Conservation (phyloP, 2,113 vertebrate species). For the Takifugu bimaculatus region DNA sequence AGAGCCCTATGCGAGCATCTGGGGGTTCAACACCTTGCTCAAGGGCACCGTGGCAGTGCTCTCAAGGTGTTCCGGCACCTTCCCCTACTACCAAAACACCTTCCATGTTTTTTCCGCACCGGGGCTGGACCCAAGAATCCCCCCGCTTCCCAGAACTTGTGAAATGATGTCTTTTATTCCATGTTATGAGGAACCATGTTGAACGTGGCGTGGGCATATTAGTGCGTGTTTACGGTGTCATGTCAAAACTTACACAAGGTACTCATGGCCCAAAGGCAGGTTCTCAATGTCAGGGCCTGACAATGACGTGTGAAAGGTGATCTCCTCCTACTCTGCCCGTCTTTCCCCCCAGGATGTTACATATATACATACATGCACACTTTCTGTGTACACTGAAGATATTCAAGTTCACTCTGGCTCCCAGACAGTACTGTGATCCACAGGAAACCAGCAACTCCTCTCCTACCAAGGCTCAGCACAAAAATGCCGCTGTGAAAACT, state of each 20-base stretch:
- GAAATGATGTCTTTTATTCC: too few relatives aligned
- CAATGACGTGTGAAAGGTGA: conserved; percentile 10
- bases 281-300: neutral
- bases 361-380: neutral
- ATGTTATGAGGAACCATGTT: too few relatives aligned
- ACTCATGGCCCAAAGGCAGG: conserved; percentile 1
- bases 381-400: neutral
- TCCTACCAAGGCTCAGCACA: conserved; percentile 32
- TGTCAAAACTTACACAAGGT: conserved; percentile 4
- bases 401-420: neutral
- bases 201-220: too few relatives aligned
- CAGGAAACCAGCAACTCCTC: conserved; percentile 47
- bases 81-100: too few relatives aligned
- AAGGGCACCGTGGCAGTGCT: too few relatives aligned
- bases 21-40: too few relatives aligned
- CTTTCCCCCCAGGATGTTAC: neutral
- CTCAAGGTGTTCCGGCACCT: too few relatives aligned
- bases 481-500: conserved; percentile 33
- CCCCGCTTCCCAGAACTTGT: too few relatives aligned
- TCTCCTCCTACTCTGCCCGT: neutral
- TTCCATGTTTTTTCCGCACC: too few relatives aligned
- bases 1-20: too few relatives aligned
- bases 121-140: too few relatives aligned
- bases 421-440: neutral
- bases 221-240: neutral